phyloP scores from a whole-genome alignment of 2,113 vertebrate species.

The Trogon melanurus region DNA sequence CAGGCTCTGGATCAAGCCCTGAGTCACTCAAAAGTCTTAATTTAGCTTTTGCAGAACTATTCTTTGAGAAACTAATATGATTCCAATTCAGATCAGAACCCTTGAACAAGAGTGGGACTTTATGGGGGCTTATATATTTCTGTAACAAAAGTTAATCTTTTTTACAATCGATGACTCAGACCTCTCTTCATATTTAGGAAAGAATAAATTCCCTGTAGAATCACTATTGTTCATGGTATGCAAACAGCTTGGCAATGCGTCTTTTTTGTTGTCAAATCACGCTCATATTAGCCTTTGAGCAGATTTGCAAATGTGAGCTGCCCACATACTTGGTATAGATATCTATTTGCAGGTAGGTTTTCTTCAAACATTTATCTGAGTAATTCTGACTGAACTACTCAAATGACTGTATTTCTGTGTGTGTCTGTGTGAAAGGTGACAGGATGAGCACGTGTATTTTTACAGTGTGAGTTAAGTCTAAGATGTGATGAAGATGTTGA shows the following conservation, averaged over 20 bases:
- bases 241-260: not conserved
- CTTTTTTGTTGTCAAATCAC: not conserved
- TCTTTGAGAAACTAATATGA: not conserved
- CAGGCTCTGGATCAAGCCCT: not conserved
- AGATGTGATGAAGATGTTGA: conserved; percentile 2
- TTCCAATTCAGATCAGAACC: not conserved
- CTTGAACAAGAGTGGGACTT: not conserved
- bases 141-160: not conserved
- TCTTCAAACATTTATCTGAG: not conserved
- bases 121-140: not conserved
- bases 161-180: not conserved
- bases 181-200: not conserved
- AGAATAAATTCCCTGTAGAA: not conserved
- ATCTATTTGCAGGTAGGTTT: not conserved
- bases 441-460: not conserved
- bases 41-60: not conserved
- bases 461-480: not conserved
- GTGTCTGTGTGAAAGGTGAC: not conserved
- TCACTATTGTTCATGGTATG: not conserved
- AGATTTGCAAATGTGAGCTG: not conserved
- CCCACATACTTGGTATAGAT: not conserved
- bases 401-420: not conserved
- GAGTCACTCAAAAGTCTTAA: not conserved
- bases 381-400: conserved; percentile 3
- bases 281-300: not conserved